phyloP scores from a whole-genome alignment of 2,888 invertebrate genomes.

The Andrena hattorfiana region DNA sequence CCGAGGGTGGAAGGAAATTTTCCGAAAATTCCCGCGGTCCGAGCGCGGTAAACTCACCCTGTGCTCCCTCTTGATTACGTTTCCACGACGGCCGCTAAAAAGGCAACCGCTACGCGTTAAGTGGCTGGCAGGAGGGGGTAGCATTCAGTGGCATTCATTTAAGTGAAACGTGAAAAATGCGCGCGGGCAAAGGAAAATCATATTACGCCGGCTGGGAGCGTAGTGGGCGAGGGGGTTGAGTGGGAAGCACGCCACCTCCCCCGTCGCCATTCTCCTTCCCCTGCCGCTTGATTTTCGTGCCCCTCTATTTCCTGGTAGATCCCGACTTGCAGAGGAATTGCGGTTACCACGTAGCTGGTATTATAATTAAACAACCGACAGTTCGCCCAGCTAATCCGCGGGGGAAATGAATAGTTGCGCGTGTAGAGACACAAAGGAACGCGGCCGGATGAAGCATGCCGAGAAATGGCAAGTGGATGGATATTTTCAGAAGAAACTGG shows the following conservation, averaged over 20 bases:
- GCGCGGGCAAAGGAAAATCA: conserved; percentile 34
- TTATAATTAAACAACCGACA: conserved; percentile 25
- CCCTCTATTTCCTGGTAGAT: neutral
- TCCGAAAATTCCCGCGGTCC: neutral
- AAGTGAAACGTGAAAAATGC: conserved; percentile 46
- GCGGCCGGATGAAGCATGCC: neutral
- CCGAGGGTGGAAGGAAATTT: neutral
- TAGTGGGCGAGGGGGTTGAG: neutral
- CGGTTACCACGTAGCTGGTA: conserved; percentile 1
- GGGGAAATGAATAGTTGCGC: conserved; percentile 31
- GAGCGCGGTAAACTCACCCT: neutral
- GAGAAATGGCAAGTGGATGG: neutral
- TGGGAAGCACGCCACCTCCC: neutral
- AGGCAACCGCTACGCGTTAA: conserved; percentile 35
- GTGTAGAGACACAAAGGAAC: conserved; percentile 23
- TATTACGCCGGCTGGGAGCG: conserved; percentile 24
- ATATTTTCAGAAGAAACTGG: neutral
- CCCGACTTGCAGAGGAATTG: conserved; percentile 21
- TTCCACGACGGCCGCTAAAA: conserved; percentile 23
- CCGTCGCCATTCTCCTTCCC: neutral
- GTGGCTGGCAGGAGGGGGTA: conserved; percentile 18
- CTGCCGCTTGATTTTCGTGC: conserved; percentile 21
- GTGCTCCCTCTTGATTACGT: conserved; percentile 39
- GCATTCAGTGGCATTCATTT: conserved; percentile 42
- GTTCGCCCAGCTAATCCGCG: conserved; percentile 12